A percentile compares a stretch with the other conserved stretches of the same genome.
Conservation (phyloP, 2,797 vertebrate genomes). For the Cossypha caffra region DNA sequence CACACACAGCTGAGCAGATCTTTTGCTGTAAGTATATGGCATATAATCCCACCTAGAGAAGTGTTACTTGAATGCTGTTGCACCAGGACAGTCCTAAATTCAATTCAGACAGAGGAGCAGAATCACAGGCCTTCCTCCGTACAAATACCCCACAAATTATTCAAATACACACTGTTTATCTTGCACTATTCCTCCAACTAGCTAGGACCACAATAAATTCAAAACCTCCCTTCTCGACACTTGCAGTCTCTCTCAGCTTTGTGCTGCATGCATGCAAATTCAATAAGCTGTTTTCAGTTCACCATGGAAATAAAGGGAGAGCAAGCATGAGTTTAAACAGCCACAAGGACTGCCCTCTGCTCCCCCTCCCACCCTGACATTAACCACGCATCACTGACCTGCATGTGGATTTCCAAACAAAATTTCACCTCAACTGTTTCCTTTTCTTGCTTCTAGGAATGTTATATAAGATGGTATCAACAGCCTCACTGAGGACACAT, state of each 20-base stretch:
- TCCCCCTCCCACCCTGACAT: background rate
- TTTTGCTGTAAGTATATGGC: background rate
- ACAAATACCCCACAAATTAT: background rate
- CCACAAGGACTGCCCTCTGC: background rate
- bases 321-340: accelerated
- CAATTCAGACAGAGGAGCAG: background rate
- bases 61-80: accelerated
- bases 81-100: accelerated
- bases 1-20: background rate
- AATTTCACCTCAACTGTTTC: background rate
- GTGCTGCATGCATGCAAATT: background rate
- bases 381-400: accelerated
- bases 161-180: background rate
- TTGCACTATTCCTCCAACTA: background rate
- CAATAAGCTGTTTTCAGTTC: background rate
- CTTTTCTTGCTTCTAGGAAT: background rate
- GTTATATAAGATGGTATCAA: background rate
- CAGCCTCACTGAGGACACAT: background rate
- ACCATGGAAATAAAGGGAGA: background rate
- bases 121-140: background rate
- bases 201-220: background rate
- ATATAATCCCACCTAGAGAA: background rate
- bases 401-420: accelerated
- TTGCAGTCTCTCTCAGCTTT: background rate
- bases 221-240: background rate